These are phyloP conservation scores for Poecilus cupreus DNA, from an alignment of 2,888 invertebrate species.

Conservation along the genomic window DNA sequence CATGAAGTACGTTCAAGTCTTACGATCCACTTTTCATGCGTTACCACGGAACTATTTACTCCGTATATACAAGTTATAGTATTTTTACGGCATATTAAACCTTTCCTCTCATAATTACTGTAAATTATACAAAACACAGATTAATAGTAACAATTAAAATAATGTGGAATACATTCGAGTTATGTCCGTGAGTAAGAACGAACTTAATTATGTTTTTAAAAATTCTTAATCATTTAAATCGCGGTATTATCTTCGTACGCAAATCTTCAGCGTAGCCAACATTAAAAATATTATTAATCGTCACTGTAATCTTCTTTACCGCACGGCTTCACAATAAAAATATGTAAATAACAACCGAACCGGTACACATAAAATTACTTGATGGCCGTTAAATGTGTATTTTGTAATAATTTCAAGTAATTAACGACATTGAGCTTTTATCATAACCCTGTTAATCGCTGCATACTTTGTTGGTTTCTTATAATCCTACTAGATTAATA, in stretches of 20 bases:
- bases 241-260: constrained; percentile 10
- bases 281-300: constrained; percentile 54
- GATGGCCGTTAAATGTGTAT: constrained; percentile 36
- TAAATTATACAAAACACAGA: not conserved
- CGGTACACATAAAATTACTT: constrained; percentile 29
- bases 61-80: no score
- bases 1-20: no score
- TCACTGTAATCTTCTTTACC: constrained; percentile 52
- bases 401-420: constrained; percentile 46
- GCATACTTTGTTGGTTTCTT: constrained; percentile 2
- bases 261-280: constrained; percentile 25
- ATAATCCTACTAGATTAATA: not conserved
- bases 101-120: not conserved
- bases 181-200: not conserved
- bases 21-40: no score
- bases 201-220: constrained; percentile 24
- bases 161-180: constrained; percentile 9
- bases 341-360: constrained; percentile 44
- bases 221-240: constrained; percentile 22
- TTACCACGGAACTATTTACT: no score
- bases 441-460: constrained; percentile 2
- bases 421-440: constrained; percentile 44
- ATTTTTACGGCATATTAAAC: not conserved
- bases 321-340: constrained; percentile 50
- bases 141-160: constrained; percentile 12